Conservation (phyloP, 2,113 vertebrate species). For the Hirundichthys speculiger region DNA sequence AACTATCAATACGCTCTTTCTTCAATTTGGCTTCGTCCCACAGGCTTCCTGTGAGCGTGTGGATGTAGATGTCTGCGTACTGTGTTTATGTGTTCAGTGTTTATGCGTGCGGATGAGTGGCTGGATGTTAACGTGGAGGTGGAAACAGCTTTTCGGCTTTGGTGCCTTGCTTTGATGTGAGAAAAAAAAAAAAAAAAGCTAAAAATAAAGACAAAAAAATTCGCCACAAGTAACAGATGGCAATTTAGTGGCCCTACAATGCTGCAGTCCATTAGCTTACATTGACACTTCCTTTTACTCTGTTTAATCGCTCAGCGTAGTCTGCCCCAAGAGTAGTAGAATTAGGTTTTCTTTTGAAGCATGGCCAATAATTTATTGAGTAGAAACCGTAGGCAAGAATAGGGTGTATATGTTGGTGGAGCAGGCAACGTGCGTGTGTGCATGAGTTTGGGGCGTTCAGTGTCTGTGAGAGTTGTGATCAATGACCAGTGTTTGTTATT, state of each 20-base stretch:
- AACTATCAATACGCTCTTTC: conserved; percentile 75
- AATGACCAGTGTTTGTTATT: conserved; percentile 74
- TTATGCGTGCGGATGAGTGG: conserved; percentile 42
- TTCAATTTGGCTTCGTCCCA: conserved; percentile 81
- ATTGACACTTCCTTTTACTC: conserved; percentile 88
- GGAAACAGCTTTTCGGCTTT: conserved; percentile 90
- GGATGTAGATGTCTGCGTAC: conserved; percentile 35
- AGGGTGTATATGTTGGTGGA: conserved; percentile 69
- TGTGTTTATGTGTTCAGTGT: conserved; percentile 18
- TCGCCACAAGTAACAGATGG: conserved; percentile 97
- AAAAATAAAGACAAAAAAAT: conserved; percentile 74
- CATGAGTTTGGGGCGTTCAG: conserved; percentile 69
- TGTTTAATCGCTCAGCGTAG: conserved; percentile 83
- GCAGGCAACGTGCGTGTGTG: conserved; percentile 55
- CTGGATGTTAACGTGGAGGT: conserved; percentile 57
- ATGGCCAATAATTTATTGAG: conserved; percentile 76
- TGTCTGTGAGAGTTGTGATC: conserved; percentile 74
- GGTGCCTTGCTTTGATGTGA: conserved; percentile 96
- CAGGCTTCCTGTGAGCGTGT: conserved; percentile 70
- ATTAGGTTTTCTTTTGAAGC: conserved; percentile 79
- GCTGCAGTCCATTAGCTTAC: conserved; percentile 99
- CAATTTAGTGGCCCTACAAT: conserved; percentile 99
- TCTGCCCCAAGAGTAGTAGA: conserved; percentile 80
- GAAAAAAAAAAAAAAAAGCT: conserved; percentile 52
- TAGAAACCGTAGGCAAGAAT: conserved; percentile 46